A percentile compares a stretch with the other conserved stretches of the same genome.
phyloP scores from a whole-genome alignment of 2,113 vertebrate genomes.

The Engystomops pustulosus region DNA sequence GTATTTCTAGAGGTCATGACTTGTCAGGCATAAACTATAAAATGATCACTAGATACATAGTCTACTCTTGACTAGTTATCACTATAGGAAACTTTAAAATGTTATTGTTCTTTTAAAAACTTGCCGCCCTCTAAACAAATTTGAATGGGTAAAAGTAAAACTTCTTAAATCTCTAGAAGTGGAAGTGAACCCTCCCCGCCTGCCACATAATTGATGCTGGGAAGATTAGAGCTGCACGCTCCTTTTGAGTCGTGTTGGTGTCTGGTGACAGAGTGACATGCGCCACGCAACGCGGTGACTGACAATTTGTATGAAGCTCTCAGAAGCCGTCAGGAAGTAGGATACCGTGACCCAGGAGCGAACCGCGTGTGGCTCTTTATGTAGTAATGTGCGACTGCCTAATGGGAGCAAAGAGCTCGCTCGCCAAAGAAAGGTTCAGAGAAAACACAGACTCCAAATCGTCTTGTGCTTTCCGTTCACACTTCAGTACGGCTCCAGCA shows the following conservation, averaged over 20 bases:
- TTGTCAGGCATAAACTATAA: too few relatives aligned
- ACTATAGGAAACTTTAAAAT: too few relatives aligned
- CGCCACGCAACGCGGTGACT: background rate
- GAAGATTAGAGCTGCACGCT: background rate
- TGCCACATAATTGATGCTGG: background rate
- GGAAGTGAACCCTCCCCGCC: background rate
- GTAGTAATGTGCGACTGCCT: background rate
- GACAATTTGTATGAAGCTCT: background rate
- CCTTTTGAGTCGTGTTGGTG: background rate
- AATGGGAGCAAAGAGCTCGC: conserved; percentile 1
- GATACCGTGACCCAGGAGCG: conserved; percentile 17
- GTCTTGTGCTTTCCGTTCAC: conserved; percentile 32
- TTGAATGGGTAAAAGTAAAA: too few relatives aligned
- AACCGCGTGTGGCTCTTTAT: conserved; percentile 14
- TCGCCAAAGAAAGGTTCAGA: background rate
- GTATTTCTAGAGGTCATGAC: too few relatives aligned
- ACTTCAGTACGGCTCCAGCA: conserved; percentile 31
- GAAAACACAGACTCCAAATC: conserved; percentile 30
- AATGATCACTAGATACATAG: too few relatives aligned
- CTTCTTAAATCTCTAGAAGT: background rate
- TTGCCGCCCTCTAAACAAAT: too few relatives aligned
- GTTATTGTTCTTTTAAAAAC: background rate
- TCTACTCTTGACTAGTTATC: too few relatives aligned
- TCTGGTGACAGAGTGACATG: background rate
- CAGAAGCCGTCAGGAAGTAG: background rate